phyloP scores from a whole-genome alignment of 2,888 invertebrate species.

The Melitaea athalia region DNA sequence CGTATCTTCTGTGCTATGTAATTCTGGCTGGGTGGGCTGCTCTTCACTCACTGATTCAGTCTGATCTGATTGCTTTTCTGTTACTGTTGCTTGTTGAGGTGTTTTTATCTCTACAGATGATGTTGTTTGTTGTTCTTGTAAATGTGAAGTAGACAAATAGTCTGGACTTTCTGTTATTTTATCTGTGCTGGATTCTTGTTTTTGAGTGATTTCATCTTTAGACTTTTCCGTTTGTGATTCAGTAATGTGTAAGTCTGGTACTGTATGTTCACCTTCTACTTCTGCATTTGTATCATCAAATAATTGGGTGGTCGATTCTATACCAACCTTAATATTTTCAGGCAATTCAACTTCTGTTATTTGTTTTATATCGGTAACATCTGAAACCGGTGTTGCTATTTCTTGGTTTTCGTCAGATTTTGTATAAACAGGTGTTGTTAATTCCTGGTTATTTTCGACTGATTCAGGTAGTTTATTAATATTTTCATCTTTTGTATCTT shows the following conservation, averaged over 20 bases:
- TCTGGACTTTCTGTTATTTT: slow-evolving; percentile 23
- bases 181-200: slow-evolving; percentile 5
- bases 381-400: slow-evolving; percentile 36
- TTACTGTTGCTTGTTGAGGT: slow-evolving; percentile 15
- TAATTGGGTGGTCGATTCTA: slow-evolving; percentile 22
- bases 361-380: slow-evolving; percentile 29
- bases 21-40: background rate
- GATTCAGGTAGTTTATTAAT: slow-evolving; percentile 1
- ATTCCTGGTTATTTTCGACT: background rate
- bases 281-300: slow-evolving; percentile 5
- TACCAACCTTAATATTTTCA: slow-evolving; percentile 9
- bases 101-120: slow-evolving; percentile 2
- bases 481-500: slow-evolving; percentile 11
- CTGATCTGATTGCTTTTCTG: slow-evolving; percentile 16
- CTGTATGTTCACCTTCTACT: slow-evolving; percentile 13
- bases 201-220: slow-evolving; percentile 3
- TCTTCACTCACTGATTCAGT: background rate
- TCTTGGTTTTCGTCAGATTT: slow-evolving; percentile 23
- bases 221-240: slow-evolving; percentile 20
- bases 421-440: slow-evolving; percentile 7
- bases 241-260: slow-evolving; percentile 6
- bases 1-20: slow-evolving; percentile 16
- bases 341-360: slow-evolving; percentile 5
- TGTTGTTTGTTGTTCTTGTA: slow-evolving; percentile 18
- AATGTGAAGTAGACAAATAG: slow-evolving; percentile 1